These are phyloP conservation scores for Pangasius djambal DNA, from an alignment of 2,797 vertebrate species.

Conservation along the genomic window DNA sequence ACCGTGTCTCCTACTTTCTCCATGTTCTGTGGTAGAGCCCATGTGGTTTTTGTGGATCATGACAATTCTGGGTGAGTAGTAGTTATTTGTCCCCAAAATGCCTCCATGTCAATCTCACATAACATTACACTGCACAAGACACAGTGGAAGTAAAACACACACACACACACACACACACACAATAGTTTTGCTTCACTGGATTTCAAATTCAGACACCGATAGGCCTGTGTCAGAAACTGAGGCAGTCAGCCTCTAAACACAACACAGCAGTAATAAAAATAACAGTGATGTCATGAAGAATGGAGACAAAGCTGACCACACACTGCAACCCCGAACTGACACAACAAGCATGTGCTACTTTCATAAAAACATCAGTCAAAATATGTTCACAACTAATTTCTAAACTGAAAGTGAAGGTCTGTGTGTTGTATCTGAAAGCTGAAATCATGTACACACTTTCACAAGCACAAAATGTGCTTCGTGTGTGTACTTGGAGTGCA, in stretches of 20 bases:
- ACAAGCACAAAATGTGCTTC: background rate
- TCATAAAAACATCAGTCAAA: background rate
- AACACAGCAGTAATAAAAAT: background rate
- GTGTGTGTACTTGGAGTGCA: background rate
- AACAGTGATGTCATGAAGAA: background rate
- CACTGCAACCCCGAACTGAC: background rate
- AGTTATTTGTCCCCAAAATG: slow-evolving; percentile 8
- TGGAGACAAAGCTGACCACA: background rate
- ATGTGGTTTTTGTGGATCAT: slow-evolving; percentile 25
- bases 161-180: too few species aligned
- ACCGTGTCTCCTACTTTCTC: slow-evolving; percentile 39
- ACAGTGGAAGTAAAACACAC: background rate
- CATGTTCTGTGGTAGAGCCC: slow-evolving; percentile 34
- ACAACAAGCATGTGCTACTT: background rate
- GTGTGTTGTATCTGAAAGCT: background rate
- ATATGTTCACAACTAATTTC: background rate
- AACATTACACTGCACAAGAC: slow-evolving; percentile 23
- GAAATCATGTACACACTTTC: background rate
- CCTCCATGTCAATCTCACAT: slow-evolving; percentile 20
- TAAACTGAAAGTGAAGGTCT: slow-evolving; percentile 6
- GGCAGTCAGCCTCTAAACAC: background rate
- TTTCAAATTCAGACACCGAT: background rate
- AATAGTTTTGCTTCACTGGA: slow-evolving; percentile 12
- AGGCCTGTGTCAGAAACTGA: background rate
- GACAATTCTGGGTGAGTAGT: slow-evolving; percentile 21